phyloP scores from a whole-genome alignment of 2,888 invertebrate genomes.

The Lumbricus terrestris region DNA sequence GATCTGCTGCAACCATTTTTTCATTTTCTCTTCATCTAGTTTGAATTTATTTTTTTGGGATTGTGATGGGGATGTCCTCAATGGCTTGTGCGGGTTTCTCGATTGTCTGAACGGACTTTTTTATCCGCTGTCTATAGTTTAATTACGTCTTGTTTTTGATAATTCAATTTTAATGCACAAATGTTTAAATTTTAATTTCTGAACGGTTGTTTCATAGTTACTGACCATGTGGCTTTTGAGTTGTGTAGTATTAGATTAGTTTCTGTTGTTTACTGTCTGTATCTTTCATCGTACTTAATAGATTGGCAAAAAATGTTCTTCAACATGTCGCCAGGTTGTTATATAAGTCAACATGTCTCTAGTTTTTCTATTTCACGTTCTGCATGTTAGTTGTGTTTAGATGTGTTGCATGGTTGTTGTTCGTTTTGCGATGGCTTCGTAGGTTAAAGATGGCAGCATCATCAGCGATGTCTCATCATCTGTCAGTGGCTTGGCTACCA shows the following conservation, averaged over 20 bases:
- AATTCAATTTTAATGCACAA: not conserved
- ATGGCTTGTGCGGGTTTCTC: no score
- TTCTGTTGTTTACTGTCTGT: not conserved
- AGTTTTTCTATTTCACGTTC: not conserved
- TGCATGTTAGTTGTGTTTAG: not conserved
- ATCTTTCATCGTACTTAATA: not conserved
- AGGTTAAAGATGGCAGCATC: slow-evolving; percentile 23
- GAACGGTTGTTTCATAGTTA: not conserved
- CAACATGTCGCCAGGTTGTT: no score
- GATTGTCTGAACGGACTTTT: no score
- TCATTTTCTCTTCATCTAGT: not conserved
- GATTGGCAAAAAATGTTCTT: no score
- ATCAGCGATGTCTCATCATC: slow-evolving; percentile 16
- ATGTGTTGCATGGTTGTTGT: not conserved
- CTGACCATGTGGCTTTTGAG: not conserved
- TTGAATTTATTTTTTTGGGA: not conserved
- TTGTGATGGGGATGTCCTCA: not conserved
- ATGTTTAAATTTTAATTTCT: not conserved
- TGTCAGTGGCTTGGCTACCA: not conserved
- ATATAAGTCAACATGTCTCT: not conserved
- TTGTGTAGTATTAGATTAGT: not conserved
- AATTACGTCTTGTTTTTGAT: not conserved
- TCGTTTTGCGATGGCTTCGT: not conserved
- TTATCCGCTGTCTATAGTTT: not conserved
- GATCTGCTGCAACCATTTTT: no score